phyloP scores from a whole-genome alignment of 2,888 invertebrate genomes.

The Drosophila setosimentum region DNA sequence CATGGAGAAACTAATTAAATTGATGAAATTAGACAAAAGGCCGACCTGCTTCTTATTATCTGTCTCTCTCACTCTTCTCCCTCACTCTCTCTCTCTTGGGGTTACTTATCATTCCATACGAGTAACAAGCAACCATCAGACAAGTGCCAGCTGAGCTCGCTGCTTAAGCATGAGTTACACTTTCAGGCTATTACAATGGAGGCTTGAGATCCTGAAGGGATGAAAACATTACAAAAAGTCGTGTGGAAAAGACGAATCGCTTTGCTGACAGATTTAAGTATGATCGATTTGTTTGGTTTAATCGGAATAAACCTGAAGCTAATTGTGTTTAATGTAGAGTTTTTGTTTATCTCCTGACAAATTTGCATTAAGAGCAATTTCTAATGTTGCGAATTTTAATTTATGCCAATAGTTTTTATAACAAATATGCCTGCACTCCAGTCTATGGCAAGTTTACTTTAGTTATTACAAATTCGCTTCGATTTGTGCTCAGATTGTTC shows the following conservation, averaged over 20 bases:
- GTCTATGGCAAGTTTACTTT: too few relatives aligned
- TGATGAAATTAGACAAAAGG: constrained; percentile 76
- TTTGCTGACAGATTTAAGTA: constrained; percentile 36
- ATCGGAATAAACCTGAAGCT: constrained; percentile 4
- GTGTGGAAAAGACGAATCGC: constrained; percentile 29
- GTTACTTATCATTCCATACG: constrained; percentile 57
- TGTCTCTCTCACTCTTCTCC: background rate
- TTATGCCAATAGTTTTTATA: background rate
- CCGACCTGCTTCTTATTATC: constrained; percentile 8
- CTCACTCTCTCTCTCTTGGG: background rate
- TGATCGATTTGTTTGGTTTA: constrained; percentile 20
- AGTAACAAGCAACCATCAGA: constrained; percentile 31
- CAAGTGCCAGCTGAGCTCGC: constrained; percentile 34
- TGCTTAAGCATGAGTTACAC: constrained; percentile 25
- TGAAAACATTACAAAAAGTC: constrained; percentile 10
- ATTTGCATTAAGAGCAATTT: background rate
- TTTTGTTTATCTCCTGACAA: background rate
- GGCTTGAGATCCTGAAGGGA: constrained; percentile 10
- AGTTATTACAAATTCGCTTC: too few relatives aligned
- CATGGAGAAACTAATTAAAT: constrained; percentile 73
- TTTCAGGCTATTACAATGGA: constrained; percentile 19
- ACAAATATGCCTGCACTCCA: background rate
- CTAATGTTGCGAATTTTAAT: background rate
- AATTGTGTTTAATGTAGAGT: background rate
- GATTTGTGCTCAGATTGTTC: too few relatives aligned